These are phyloP conservation scores for Drosophila histrio DNA, from an alignment of 2,888 invertebrate species.

Conservation along the genomic window DNA sequence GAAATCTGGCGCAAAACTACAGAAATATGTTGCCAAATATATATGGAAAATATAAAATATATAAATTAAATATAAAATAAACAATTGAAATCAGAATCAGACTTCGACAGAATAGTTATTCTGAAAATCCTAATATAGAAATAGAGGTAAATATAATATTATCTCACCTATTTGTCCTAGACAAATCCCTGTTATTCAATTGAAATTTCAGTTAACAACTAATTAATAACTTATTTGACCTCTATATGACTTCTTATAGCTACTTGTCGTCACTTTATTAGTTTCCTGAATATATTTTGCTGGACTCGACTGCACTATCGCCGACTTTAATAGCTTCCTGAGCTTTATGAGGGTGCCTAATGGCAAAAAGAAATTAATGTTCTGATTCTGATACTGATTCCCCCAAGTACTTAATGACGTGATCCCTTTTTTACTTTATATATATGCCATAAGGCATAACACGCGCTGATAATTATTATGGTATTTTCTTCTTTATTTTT, in stretches of 20 bases:
- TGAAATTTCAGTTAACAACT: not conserved
- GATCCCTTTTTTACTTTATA: slow-evolving; percentile 7
- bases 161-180: too few relatives aligned
- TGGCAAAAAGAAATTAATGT: slow-evolving; percentile 33
- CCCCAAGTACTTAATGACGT: slow-evolving; percentile 27
- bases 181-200: not conserved
- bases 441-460: slow-evolving; percentile 7
- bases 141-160: too few relatives aligned
- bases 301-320: slow-evolving; percentile 25
- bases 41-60: too few relatives aligned
- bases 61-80: not conserved
- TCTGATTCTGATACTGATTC: slow-evolving; percentile 41
- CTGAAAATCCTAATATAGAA: not conserved
- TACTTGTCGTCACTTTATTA: not conserved
- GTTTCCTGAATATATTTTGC: not conserved
- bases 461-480: slow-evolving; percentile 40
- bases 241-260: not conserved
- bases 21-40: too few relatives aligned
- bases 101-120: too few relatives aligned
- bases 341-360: slow-evolving; percentile 44
- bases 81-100: not conserved
- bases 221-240: slow-evolving; percentile 6
- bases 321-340: slow-evolving; percentile 46
- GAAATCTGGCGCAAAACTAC: too few relatives aligned
- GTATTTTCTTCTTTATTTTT: not conserved